Evolutionary conservation across 2,113 vertebrate species (phyloP), one percentile per base, ranked within the genome.

Genomic region (Scophthalmus maximus): DNA sequence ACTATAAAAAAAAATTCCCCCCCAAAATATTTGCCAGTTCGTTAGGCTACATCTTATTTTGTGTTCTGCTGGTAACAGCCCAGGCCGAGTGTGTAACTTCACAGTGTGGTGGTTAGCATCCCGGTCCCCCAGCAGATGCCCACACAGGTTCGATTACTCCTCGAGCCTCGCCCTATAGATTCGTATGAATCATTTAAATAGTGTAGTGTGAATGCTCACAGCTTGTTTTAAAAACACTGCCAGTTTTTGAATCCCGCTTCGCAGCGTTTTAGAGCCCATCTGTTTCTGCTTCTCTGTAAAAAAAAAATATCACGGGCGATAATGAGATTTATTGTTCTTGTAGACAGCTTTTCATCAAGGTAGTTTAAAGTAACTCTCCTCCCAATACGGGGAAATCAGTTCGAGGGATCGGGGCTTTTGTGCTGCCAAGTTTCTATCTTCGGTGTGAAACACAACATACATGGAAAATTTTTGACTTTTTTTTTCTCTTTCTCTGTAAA

Each of bases 351-450:
- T 85, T 75, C 52, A 62, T 85, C 53, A 66, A n/a, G 23, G 27
- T 42, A 27, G 36, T 86, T 85, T 82, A 71, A 83, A 27, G 59
- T 51, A 46, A 26, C 8, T 14, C 64, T 40, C 42, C 32, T 52
- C 55, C 59, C 57, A 53, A 22, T 86, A 79, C 52, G 26, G 77
- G 75, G 89, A 82, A 83, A 76, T 79, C 68, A 56, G 63, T 68
- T 86, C 46, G 3, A 14, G 68, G 73, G 66, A 84, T 61, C 68
- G 69, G 23, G 61, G 40, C 44, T 50, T 12, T 53, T 53, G 60
- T 40, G 1, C 82, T 88, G 87, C 81, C 80, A 90, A 79, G 68
- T 79, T 88, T 78, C 73, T 87, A 79, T 84, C 70, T 81, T 81
- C 67, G 72, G 59, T 61, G 59, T 87, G 81, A 66, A 83, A 73